Percentiles rank a stretch among this genome's conserved stretches.
Conservation (phyloP, 2,888 invertebrate genomes). For the Morpho deidamia region DNA sequence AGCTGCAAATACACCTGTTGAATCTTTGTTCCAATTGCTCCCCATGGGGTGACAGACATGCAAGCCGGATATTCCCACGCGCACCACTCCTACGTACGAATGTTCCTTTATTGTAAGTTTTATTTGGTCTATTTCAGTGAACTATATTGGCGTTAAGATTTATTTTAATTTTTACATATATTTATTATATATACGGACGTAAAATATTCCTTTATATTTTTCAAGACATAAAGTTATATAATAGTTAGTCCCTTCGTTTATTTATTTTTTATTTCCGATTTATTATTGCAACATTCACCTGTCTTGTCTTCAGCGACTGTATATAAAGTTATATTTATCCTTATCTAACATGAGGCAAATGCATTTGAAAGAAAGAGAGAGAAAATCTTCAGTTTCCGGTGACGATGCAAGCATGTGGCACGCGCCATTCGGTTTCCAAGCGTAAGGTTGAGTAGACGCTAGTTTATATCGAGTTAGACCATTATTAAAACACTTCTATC, state of each 20-base stretch:
- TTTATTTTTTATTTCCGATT: constrained; percentile 20
- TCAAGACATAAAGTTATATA: neutral
- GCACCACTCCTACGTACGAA: constrained; percentile 36
- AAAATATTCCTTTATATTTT: neutral
- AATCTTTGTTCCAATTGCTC: constrained; percentile 42
- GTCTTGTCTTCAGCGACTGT: constrained; percentile 42
- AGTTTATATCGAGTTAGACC: constrained; percentile 31
- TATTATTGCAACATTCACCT: constrained; percentile 56
- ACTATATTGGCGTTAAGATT: neutral
- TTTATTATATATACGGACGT: no score
- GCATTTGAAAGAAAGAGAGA: constrained; percentile 56
- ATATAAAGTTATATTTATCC: constrained; percentile 48
- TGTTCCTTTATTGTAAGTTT: constrained; percentile 24
- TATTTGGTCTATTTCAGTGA: constrained; percentile 10
- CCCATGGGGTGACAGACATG: constrained; percentile 29
- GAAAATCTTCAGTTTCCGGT: constrained; percentile 39
- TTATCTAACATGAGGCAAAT: constrained; percentile 46
- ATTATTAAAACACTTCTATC: constrained; percentile 44
- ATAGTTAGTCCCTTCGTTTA: neutral
- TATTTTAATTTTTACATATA: no score
- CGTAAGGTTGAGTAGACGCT: constrained; percentile 52
- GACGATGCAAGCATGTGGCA: constrained; percentile 62
- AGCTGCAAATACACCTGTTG: constrained; percentile 56
- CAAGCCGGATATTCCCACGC: constrained; percentile 69
- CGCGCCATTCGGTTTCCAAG: constrained; percentile 73